These are phyloP conservation scores for Columba janthina DNA, from an alignment of 2,113 vertebrate species.

Conservation along the genomic window DNA sequence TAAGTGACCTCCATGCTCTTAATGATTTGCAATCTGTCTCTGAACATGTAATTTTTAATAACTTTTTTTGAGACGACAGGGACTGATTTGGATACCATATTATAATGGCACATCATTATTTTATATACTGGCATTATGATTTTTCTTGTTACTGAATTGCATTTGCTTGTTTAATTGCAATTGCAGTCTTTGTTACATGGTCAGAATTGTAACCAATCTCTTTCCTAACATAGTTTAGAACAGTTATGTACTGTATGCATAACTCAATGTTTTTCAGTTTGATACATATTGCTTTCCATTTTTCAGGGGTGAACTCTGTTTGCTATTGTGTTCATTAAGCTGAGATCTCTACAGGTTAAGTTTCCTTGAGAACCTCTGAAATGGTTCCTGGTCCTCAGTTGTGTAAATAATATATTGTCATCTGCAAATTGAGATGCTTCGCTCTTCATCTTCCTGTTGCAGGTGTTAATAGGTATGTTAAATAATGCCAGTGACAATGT, in stretches of 20 bases:
- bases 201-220: neutral
- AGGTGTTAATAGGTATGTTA: constrained; percentile 34
- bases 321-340: neutral
- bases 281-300: neutral
- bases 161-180: constrained; percentile 30
- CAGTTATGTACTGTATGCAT: neutral
- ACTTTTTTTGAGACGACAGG: constrained; percentile 2
- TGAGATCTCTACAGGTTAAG: neutral
- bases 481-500: constrained; percentile 19
- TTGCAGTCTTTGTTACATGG: neutral
- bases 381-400: neutral
- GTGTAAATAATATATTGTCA: constrained; percentile 18
- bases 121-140: neutral
- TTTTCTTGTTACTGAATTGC: constrained; percentile 16
- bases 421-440: neutral
- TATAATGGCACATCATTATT: constrained; percentile 21
- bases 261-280: neutral
- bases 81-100: neutral
- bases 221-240: neutral
- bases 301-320: neutral
- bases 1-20: constrained; percentile 16
- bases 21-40: constrained; percentile 22
- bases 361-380: neutral
- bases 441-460: neutral
- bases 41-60: constrained; percentile 32